These are phyloP conservation scores for Bostrychus sinensis DNA, from an alignment of 2,113 vertebrate species.

Conservation along the genomic window DNA sequence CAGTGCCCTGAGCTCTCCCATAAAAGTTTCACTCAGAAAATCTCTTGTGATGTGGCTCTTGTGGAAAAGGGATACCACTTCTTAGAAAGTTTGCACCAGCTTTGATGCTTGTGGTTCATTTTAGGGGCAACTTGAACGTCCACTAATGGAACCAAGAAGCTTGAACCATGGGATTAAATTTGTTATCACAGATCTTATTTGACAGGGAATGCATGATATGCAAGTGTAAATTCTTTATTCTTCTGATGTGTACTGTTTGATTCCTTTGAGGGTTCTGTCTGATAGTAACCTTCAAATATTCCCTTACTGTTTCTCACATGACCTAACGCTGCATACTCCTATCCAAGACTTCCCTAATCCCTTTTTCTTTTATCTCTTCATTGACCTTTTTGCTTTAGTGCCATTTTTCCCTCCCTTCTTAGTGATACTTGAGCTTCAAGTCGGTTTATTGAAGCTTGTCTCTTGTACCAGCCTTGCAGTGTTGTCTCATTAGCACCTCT, in stretches of 20 bases:
- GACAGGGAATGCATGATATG: slow-evolving; percentile 1
- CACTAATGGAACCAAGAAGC: slow-evolving; percentile 36
- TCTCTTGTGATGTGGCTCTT: too few relatives aligned
- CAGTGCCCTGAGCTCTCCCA: too few relatives aligned
- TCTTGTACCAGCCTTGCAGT: background rate
- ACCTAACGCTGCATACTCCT: too few relatives aligned
- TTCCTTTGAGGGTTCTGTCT: too few relatives aligned
- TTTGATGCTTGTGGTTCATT: slow-evolving; percentile 11
- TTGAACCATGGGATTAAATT: slow-evolving; percentile 24
- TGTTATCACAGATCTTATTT: slow-evolving; percentile 23
- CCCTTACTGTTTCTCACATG: too few relatives aligned
- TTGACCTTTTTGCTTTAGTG: slow-evolving; percentile 36
- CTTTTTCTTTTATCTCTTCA: slow-evolving; percentile 11
- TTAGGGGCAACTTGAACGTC: slow-evolving; percentile 32
- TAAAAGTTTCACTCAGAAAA: too few relatives aligned
- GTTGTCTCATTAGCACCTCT: slow-evolving; percentile 28
- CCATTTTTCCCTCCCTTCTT: slow-evolving; percentile 1
- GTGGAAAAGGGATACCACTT: too few relatives aligned
- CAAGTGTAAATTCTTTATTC: too few relatives aligned
- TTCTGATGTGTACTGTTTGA: too few relatives aligned
- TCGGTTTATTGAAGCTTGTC: too few relatives aligned
- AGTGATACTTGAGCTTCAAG: background rate
- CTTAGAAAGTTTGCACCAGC: too few relatives aligned
- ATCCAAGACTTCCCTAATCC: background rate
- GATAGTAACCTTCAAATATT: too few relatives aligned